Conservation (phyloP, 1,140 invertebrate genomes). For the Brachionus plicatilis region DNA sequence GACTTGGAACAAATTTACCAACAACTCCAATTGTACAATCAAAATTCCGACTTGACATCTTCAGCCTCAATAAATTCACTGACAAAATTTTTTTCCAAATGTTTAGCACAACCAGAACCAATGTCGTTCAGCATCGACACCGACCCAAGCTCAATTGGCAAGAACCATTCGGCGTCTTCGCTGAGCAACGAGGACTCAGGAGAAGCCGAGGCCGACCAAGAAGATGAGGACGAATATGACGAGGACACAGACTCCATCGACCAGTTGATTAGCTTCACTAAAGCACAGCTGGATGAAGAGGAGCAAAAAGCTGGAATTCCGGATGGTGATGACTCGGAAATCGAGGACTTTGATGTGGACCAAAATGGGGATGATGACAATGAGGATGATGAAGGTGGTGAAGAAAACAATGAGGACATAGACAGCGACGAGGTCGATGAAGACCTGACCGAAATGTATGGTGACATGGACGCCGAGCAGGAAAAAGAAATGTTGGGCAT, state of each 20-base stretch:
- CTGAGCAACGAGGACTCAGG: background rate
- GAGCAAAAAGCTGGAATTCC: background rate
- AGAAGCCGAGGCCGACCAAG: slow-evolving; percentile 5
- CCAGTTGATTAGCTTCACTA: background rate
- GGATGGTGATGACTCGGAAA: slow-evolving; percentile 8
- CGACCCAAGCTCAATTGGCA: background rate
- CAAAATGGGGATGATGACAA: background rate
- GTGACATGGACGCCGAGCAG: background rate
- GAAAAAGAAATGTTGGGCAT: slow-evolving; percentile 36
- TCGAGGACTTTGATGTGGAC: slow-evolving; percentile 27
- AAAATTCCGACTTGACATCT: background rate
- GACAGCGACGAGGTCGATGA: slow-evolving; percentile 23
- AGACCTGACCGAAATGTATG: background rate
- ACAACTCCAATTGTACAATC: slow-evolving; percentile 30
- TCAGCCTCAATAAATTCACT: background rate
- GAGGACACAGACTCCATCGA: slow-evolving; percentile 4
- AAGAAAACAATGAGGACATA: background rate
- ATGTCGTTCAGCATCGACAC: background rate
- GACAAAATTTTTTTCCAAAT: slow-evolving; percentile 36
- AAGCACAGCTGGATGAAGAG: background rate
- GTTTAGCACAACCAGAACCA: background rate
- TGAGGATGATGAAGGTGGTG: background rate
- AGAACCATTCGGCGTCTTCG: background rate
- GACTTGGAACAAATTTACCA: slow-evolving; percentile 40
- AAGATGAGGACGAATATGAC: background rate